phyloP scores from a whole-genome alignment of 1,140 invertebrate species.

The Heliothis subflexa region DNA sequence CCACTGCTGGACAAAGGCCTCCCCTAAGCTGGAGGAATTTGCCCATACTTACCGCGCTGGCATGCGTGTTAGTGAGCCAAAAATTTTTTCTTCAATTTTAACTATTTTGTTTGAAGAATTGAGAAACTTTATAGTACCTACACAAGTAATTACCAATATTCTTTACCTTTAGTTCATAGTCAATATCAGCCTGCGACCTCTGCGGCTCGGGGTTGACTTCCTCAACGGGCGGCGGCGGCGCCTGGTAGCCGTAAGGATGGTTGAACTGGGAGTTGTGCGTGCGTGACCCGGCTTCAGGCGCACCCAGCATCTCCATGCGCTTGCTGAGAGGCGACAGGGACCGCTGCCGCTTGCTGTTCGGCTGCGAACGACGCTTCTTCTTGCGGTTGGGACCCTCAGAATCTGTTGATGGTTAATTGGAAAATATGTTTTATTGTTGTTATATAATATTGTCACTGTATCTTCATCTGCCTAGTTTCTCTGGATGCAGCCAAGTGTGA shows the following conservation, averaged over 20 bases:
- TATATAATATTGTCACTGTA: too few relatives aligned
- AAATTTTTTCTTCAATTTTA: too few relatives aligned
- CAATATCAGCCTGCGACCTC: slow-evolving; percentile 84
- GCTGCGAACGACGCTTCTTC: slow-evolving; percentile 88
- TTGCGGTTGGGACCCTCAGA: slow-evolving; percentile 87
- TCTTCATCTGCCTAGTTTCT: too few relatives aligned
- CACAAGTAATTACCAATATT: too few relatives aligned
- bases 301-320: slow-evolving; percentile 90
- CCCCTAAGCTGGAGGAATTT: too few relatives aligned
- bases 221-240: slow-evolving; percentile 72
- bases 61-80: too few relatives aligned
- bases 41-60: too few relatives aligned
- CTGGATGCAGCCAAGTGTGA: too few relatives aligned
- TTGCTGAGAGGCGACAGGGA: slow-evolving; percentile 93
- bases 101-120: too few relatives aligned
- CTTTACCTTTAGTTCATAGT: slow-evolving; percentile 89
- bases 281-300: slow-evolving; percentile 80
- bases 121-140: too few relatives aligned
- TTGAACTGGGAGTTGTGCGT: slow-evolving; percentile 88
- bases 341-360: slow-evolving; percentile 88
- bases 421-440: slow-evolving; percentile 20
- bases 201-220: slow-evolving; percentile 66
- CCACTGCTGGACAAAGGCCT: too few relatives aligned
- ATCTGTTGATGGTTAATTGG: slow-evolving; percentile 68
- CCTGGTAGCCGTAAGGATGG: slow-evolving; percentile 84